phyloP scores from a whole-genome alignment of 2,797 vertebrate genomes.

The Peromyscus aztecus region DNA sequence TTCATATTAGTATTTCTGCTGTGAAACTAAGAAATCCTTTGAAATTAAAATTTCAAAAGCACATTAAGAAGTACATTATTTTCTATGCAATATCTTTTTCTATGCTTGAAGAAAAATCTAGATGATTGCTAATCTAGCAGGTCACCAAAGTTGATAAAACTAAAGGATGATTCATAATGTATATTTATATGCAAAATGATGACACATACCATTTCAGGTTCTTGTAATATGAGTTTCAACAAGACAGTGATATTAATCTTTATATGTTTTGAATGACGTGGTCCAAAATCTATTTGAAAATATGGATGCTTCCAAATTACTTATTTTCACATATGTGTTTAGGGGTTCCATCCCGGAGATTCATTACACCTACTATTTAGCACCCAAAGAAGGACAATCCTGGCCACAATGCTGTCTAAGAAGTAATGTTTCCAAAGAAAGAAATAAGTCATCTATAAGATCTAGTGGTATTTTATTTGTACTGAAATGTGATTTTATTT shows the following conservation, averaged over 20 bases:
- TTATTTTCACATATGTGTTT: background rate
- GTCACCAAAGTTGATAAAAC: background rate
- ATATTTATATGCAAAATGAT: background rate
- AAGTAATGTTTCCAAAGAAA: background rate
- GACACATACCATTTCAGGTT: slow-evolving; percentile 9
- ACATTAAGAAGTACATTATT: slow-evolving; percentile 22
- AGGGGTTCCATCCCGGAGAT: background rate
- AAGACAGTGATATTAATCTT: slow-evolving; percentile 48
- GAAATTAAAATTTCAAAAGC: slow-evolving; percentile 42
- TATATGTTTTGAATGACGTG: background rate
- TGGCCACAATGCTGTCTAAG: background rate
- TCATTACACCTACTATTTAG: slow-evolving; percentile 11
- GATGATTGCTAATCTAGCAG: background rate
- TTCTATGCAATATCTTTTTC: background rate
- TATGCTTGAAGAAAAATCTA: slow-evolving; percentile 34
- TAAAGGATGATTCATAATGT: background rate
- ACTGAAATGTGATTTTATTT: too few species aligned
- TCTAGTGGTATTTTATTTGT: too few species aligned
- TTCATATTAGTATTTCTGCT: slow-evolving; percentile 28
- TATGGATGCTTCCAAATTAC: background rate
- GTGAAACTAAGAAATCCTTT: slow-evolving; percentile 52
- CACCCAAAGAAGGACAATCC: background rate
- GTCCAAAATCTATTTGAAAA: background rate
- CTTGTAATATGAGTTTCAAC: background rate
- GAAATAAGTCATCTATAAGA: background rate